A percentile compares a stretch with the other conserved stretches of the same genome.
Conservation (phyloP, 1,140 invertebrate genomes). For the Yoshiicerus persimilis region DNA sequence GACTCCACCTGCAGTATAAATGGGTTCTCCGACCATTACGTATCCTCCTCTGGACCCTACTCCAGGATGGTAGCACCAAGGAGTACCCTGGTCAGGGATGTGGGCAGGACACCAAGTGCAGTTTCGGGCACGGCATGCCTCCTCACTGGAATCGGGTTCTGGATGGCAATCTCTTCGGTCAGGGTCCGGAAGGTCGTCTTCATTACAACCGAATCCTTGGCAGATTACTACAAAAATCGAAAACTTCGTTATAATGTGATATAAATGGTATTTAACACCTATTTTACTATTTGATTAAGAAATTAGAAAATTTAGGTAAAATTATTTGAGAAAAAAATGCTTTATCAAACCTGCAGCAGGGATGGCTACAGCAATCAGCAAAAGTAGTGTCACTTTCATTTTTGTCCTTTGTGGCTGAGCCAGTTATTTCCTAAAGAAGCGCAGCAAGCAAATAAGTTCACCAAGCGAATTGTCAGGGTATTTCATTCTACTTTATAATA, state of each 20-base stretch:
- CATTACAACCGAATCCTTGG: neutral
- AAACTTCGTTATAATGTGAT: neutral
- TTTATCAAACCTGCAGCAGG: too few relatives aligned
- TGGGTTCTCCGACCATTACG: neutral
- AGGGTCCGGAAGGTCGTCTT: neutral
- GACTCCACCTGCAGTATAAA: neutral
- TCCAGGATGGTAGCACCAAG: neutral
- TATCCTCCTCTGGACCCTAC: neutral
- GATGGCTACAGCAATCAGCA: too few relatives aligned
- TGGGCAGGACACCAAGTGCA: conserved; percentile 55
- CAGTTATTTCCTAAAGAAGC: too few relatives aligned
- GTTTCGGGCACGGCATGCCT: conserved; percentile 49
- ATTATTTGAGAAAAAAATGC: too few relatives aligned
- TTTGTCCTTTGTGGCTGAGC: too few relatives aligned
- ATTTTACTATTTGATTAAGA: neutral
- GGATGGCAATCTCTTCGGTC: conserved; percentile 55
- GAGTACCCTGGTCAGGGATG: neutral
- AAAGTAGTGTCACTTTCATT: too few relatives aligned
- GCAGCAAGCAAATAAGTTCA: too few relatives aligned
- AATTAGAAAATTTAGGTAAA: neutral
- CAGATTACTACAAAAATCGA: neutral
- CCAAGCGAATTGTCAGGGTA: too few relatives aligned
- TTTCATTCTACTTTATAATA: too few relatives aligned
- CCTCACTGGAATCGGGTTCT: conserved; percentile 55
- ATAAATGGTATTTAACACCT: neutral